phyloP scores from a whole-genome alignment of 2,888 invertebrate genomes.

The Tillus elongatus region DNA sequence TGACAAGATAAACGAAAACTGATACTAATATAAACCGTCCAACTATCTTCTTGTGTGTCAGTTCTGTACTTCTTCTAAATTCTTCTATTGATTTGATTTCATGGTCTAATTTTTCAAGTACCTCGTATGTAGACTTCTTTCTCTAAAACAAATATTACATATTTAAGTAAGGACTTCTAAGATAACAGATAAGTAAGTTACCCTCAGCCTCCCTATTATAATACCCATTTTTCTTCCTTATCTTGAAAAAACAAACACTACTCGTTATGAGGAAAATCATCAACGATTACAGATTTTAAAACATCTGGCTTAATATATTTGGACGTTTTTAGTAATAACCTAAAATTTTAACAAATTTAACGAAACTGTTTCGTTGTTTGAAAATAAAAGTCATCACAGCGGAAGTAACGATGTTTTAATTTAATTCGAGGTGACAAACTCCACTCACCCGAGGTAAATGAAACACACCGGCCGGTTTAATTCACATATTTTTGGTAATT shows the following conservation, averaged over 20 bases:
- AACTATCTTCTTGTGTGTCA: slow-evolving; percentile 71
- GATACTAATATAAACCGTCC: slow-evolving; percentile 66
- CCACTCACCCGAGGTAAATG: too few relatives aligned
- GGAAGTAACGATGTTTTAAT: too few relatives aligned
- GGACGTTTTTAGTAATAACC: too few relatives aligned
- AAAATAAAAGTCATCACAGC: too few relatives aligned
- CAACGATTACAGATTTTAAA: too few relatives aligned
- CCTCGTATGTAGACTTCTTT: slow-evolving; percentile 48
- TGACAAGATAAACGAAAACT: slow-evolving; percentile 60
- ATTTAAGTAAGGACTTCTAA: slow-evolving; percentile 6
- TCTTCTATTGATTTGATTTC: slow-evolving; percentile 74
- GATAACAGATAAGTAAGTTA: slow-evolving; percentile 40
- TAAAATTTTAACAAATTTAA: too few relatives aligned
- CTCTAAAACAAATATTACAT: slow-evolving; percentile 38
- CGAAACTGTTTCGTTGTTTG: too few relatives aligned
- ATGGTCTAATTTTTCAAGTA: slow-evolving; percentile 64
- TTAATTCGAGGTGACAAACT: too few relatives aligned
- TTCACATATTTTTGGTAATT: too few relatives aligned
- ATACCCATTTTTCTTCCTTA: slow-evolving; percentile 50
- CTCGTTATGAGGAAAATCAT: too few relatives aligned
- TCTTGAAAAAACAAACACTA: not conserved
- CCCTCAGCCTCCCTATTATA: slow-evolving; percentile 59
- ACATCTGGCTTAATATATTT: too few relatives aligned
- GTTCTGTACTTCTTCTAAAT: slow-evolving; percentile 70
- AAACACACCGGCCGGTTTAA: too few relatives aligned